Evolutionary conservation across 2,113 vertebrate species (phyloP).

Genomic region (Centrocercus urophasianus): DNA sequence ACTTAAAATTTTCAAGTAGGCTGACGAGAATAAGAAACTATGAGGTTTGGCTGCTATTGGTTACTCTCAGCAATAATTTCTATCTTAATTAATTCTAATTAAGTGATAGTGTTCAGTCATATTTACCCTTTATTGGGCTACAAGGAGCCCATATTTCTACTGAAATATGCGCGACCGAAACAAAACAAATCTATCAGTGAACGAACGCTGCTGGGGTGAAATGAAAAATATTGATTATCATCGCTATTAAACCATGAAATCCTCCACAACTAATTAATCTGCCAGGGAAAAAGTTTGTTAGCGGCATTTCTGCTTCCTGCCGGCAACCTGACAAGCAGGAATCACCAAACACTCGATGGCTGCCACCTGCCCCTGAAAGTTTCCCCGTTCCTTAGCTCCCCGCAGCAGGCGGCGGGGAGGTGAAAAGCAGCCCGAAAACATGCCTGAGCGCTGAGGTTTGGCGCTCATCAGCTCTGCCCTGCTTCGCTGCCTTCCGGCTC

Average conservation of each 20-base stretch:
- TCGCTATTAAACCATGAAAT: conserved; percentile 72
- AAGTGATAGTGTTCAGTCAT: not conserved
- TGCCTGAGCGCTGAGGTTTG: not conserved
- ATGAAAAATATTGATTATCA: conserved; percentile 75
- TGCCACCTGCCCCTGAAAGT: not conserved
- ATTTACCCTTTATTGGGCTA: not conserved
- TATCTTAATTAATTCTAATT: conserved; percentile 1
- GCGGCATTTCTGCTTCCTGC: conserved; percentile 55
- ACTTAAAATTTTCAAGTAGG: not conserved
- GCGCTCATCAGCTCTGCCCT: not conserved
- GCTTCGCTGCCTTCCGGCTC: not conserved
- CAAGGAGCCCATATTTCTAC: not conserved
- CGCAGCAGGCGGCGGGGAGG: not conserved
- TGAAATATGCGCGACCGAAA: conserved; percentile 53
- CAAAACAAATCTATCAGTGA: conserved; percentile 70
- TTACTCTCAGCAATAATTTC: not conserved
- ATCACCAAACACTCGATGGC: not conserved
- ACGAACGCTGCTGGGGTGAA: conserved; percentile 59
- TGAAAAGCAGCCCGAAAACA: not conserved
- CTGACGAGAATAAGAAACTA: not conserved
- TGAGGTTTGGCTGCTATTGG: not conserved
- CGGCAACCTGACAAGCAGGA: conserved; percentile 50
- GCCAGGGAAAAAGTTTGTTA: conserved; percentile 70
- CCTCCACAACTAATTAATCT: conserved; percentile 74
- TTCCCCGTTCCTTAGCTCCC: not conserved